Conservation (phyloP, 2,113 vertebrate genomes). For the Ciconia boyciana region DNA sequence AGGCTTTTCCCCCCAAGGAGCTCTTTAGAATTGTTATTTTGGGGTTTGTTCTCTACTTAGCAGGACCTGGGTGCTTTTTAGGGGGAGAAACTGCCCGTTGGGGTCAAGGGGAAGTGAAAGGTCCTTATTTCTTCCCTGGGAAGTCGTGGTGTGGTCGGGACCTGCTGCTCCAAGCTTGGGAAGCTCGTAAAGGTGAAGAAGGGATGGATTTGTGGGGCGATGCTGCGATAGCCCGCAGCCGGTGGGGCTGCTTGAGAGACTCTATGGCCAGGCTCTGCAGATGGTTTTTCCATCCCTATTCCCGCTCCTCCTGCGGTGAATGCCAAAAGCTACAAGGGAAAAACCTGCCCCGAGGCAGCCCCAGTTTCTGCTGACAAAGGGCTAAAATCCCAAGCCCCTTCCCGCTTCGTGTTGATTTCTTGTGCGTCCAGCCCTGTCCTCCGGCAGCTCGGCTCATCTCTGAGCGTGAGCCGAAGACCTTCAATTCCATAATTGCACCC, state of each 20-base stretch:
- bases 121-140: background rate
- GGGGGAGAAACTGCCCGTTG: background rate
- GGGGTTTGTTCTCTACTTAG: background rate
- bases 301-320: background rate
- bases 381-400: conserved; percentile 8
- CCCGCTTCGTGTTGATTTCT: background rate
- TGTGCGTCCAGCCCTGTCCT: fast-evolving
- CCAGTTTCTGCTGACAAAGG: conserved; percentile 28
- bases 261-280: background rate
- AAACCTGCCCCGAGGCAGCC: background rate
- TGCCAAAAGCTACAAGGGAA: conserved; percentile 40
- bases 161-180: background rate
- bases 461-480: fast-evolving
- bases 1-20: background rate
- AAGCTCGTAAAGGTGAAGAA: background rate
- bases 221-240: background rate
- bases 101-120: background rate
- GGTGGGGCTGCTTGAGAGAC: background rate
- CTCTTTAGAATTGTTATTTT: background rate
- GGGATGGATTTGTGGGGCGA: background rate
- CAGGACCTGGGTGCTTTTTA: background rate
- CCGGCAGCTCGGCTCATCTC: background rate
- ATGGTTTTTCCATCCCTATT: background rate
- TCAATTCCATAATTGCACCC: background rate
- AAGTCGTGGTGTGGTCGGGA: background rate